Evolutionary conservation across 2,888 invertebrate genomes (phyloP).

Genomic region (Perizoma flavofasciatum): DNA sequence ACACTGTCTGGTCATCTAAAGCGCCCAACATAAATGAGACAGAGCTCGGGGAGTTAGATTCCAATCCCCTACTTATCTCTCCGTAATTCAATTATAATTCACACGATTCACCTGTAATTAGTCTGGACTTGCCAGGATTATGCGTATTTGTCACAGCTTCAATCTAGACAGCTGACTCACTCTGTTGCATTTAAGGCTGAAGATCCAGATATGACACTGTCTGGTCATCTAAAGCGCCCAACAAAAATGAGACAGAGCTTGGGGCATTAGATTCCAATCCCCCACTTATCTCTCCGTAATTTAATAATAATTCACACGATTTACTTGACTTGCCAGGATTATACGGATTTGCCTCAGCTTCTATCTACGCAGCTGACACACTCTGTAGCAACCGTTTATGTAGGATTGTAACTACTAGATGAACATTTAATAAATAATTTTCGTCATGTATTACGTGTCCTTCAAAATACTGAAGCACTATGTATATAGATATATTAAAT

Average conservation of each 20-base stretch:
- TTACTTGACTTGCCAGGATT: conserved; percentile 28
- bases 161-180: conserved; percentile 2
- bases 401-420: no score
- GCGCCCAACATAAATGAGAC: conserved; percentile 2
- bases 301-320: conserved; percentile 29
- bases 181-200: not conserved
- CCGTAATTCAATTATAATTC: conserved; percentile 30
- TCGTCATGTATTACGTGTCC: no score
- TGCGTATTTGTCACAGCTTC: conserved; percentile 15
- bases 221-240: not conserved
- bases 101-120: conserved; percentile 30
- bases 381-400: no score
- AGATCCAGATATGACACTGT: no score
- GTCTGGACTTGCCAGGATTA: conserved; percentile 26
- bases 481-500: no score
- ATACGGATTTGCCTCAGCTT: conserved; percentile 18
- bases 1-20: no score
- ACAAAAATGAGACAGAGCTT: conserved; percentile 9
- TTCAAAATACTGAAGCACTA: no score
- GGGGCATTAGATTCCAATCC: conserved; percentile 13
- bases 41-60: conserved; percentile 14
- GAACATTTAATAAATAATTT: no score
- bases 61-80: conserved; percentile 14
- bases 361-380: not conserved
- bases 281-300: conserved; percentile 21